A percentile compares a stretch with the other conserved stretches of the same genome.
Evolutionary conservation across 2,888 invertebrate genomes (phyloP).

Genomic region (Cetonia aurata): DNA sequence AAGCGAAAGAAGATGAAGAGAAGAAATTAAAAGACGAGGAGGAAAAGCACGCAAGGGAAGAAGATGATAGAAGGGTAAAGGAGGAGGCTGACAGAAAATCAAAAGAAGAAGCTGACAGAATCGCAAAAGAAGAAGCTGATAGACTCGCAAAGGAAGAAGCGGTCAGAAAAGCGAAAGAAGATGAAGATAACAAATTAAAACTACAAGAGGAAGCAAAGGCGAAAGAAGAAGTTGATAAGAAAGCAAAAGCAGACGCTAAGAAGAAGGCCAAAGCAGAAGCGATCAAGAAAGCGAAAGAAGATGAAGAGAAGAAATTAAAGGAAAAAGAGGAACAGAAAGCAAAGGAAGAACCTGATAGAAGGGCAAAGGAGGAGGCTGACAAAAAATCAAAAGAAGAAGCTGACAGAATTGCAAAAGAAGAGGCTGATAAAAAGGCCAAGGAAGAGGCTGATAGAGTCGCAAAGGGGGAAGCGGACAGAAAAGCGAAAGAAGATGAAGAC

Average conservation of each 20-base stretch:
- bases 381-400: constrained; percentile 59
- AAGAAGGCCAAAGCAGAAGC: constrained; percentile 50
- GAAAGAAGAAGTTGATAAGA: constrained; percentile 48
- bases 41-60: constrained; percentile 50
- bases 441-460: constrained; percentile 47
- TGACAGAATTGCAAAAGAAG: constrained; percentile 48
- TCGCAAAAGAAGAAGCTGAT: constrained; percentile 47
- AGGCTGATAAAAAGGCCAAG: constrained; percentile 48
- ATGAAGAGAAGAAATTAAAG: constrained; percentile 45
- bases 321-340: constrained; percentile 54
- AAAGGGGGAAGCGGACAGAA: constrained; percentile 49
- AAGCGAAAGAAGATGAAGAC: constrained; percentile 43
- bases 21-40: constrained; percentile 53
- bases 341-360: constrained; percentile 60
- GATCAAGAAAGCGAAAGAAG: constrained; percentile 51
- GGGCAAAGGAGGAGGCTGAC: constrained; percentile 62
- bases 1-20: constrained; percentile 48
- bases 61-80: constrained; percentile 51
- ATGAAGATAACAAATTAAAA: constrained; percentile 43
- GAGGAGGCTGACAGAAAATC: constrained; percentile 52
- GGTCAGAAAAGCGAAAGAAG: constrained; percentile 45
- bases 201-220: constrained; percentile 46
- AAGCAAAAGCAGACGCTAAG: constrained; percentile 52
- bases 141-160: constrained; percentile 49
- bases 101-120: constrained; percentile 50